Evolutionary conservation across 2,797 vertebrate species (phyloP).

Genomic region (Ceryle rudis): DNA sequence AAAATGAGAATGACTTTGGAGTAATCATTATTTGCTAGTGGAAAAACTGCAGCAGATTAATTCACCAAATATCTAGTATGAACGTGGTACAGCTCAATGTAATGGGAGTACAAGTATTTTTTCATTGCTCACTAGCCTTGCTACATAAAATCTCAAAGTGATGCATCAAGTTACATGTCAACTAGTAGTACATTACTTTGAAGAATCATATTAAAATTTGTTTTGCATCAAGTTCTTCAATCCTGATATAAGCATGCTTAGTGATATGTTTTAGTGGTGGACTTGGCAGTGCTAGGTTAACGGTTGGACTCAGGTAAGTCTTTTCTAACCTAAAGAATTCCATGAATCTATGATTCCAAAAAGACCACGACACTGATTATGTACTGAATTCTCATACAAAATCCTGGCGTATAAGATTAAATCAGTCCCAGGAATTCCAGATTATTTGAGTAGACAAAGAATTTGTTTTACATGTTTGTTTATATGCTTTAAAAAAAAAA

Average conservation of each 20-base stretch:
- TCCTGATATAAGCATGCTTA: neutral
- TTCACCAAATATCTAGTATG: neutral
- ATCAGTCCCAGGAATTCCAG: neutral
- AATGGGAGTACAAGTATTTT: neutral
- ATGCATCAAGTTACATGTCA: neutral
- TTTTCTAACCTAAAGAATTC: neutral
- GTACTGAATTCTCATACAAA: neutral
- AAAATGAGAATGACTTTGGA: conserved; percentile 29
- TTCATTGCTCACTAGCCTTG: neutral
- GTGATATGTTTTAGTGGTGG: neutral
- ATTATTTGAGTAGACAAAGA: neutral
- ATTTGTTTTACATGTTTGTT: neutral
- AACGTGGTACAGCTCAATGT: neutral
- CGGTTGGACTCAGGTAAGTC: neutral
- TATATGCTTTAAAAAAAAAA: no score
- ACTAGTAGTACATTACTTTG: neutral
- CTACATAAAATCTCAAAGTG: neutral
- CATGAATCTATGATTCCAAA: neutral
- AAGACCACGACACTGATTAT: neutral
- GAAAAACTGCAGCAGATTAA: conserved; percentile 24
- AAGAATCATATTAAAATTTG: conserved; percentile 14
- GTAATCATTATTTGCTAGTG: conserved; percentile 12
- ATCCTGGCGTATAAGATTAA: neutral
- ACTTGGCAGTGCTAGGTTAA: neutral
- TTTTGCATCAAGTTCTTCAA: neutral